These are phyloP conservation scores for Axinella damicornis DNA, from an alignment of 37 sponge, comb jelly and placozoan species.

Conservation along the genomic window DNA sequence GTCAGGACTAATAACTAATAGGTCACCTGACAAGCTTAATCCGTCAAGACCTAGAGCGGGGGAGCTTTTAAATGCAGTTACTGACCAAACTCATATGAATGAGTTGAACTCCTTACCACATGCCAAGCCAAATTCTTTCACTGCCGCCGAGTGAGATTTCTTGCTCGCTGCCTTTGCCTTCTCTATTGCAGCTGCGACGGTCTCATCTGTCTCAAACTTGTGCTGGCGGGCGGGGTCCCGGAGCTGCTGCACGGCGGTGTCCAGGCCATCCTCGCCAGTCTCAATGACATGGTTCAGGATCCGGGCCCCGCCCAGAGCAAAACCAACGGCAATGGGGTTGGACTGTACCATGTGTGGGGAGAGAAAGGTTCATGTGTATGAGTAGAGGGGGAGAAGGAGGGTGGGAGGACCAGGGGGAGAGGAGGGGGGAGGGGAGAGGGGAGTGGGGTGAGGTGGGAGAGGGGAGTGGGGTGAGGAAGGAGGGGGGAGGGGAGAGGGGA, in stretches of 20 bases:
- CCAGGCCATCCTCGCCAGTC: slow-evolving; percentile 1
- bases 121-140: slow-evolving; percentile 27
- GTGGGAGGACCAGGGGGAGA: too few relatives aligned
- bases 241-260: neutral
- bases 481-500: too few relatives aligned
- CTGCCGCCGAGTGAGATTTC: slow-evolving; percentile 25
- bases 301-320: slow-evolving; percentile 6
- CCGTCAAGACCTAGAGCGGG: too few relatives aligned
- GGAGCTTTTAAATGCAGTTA: too few relatives aligned
- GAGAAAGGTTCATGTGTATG: too few relatives aligned
- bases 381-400: neutral
- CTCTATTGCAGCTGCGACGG: slow-evolving; percentile 2
- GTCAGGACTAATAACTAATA: too few relatives aligned
- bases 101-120: slow-evolving; percentile 27
- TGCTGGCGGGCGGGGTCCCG: neutral
- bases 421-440: too few relatives aligned
- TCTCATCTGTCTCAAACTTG: neutral
- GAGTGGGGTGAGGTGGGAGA: too few relatives aligned
- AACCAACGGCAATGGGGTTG: slow-evolving; percentile 1
- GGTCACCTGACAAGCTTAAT: too few relatives aligned
- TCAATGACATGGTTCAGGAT: slow-evolving; percentile 25
- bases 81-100: too few relatives aligned
- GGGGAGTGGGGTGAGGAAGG: too few relatives aligned
- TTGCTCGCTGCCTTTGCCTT: neutral
- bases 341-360: too few relatives aligned